Evolutionary conservation across 2,113 vertebrate species (phyloP), one percentile per base, ranked within the genome.

Genomic region (Nansenia antarctica): DNA sequence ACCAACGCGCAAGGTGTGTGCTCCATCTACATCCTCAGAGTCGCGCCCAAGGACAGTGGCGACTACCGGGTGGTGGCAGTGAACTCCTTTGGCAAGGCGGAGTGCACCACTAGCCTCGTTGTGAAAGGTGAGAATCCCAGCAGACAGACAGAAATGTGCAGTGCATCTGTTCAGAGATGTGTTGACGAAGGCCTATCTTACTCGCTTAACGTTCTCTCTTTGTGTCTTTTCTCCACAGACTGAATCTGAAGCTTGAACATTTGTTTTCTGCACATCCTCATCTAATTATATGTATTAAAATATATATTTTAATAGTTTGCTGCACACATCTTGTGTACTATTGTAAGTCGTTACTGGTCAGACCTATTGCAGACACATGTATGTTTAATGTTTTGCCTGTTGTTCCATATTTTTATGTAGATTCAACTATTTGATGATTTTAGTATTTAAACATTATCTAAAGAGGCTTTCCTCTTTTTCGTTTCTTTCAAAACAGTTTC

Each of bases 1-100:
- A 95, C 88, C 0, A 94, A 98, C 4, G 59, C 89, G n/a, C 90
- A 90, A 3, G 96, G 96, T 0, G 92, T 98, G 45, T 97, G 95
- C 87, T 97, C 93, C 37, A 85, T 98, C 62, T 69, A 93, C 53
- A 86, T 97, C 74, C 80, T 90, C 5, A 79, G 88, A 9, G 95
- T 95, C 32, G 65, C 80, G 1, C 60, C 77, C 0, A 61, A 76
- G 1, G 94, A 98, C 60, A 78, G 84, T 1, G 95, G 96, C 0
- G 82, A 92, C 53, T 98, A 96, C 54, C 91, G 85, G 79, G 90
- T 91, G 0, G 87, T 94, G 22, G 95, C 95, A 0, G 87, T 91
- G 68, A 97, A 96, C 74, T 65, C 70, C 0, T 60, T 88, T 30
- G 96, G 96, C 54, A 82, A 73, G 67, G 94, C 91, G 0, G 84